These are phyloP conservation scores for Todus mexicanus DNA, from an alignment of 2,797 vertebrate species.

Conservation along the genomic window DNA sequence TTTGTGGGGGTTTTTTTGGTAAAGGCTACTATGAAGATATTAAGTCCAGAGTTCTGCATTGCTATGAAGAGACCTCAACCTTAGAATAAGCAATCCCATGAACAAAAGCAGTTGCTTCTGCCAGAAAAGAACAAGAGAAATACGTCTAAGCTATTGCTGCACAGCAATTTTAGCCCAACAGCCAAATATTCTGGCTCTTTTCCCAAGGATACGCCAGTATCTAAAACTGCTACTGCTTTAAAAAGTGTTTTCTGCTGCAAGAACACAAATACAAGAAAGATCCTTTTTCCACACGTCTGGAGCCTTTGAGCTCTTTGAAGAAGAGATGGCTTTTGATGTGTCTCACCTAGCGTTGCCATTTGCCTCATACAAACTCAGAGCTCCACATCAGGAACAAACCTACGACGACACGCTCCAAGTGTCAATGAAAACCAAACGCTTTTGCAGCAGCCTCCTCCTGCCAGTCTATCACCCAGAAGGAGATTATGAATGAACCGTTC, in stretches of 20 bases:
- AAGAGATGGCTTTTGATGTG: neutral
- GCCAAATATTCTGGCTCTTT: neutral
- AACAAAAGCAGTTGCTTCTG: neutral
- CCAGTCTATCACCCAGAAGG: neutral
- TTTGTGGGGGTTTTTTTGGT: neutral
- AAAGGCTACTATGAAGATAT: neutral
- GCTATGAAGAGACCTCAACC: neutral
- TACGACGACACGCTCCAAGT: neutral
- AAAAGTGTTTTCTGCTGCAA: neutral
- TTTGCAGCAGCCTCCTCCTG: neutral
- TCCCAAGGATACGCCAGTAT: neutral
- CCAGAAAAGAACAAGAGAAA: neutral
- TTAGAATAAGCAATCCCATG: neutral
- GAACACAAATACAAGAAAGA: neutral
- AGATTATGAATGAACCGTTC: neutral
- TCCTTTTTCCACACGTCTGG: neutral
- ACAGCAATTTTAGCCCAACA: neutral
- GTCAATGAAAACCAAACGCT: neutral
- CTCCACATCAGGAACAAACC: neutral
- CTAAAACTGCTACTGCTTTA: neutral
- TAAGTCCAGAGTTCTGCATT: neutral
- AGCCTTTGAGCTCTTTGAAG: neutral
- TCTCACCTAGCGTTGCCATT: neutral
- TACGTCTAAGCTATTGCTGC: neutral
- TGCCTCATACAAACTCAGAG: neutral